Base-by-base conservation (phyloP, 2,888 invertebrate species). In the Choreutis nemorana region DNA sequence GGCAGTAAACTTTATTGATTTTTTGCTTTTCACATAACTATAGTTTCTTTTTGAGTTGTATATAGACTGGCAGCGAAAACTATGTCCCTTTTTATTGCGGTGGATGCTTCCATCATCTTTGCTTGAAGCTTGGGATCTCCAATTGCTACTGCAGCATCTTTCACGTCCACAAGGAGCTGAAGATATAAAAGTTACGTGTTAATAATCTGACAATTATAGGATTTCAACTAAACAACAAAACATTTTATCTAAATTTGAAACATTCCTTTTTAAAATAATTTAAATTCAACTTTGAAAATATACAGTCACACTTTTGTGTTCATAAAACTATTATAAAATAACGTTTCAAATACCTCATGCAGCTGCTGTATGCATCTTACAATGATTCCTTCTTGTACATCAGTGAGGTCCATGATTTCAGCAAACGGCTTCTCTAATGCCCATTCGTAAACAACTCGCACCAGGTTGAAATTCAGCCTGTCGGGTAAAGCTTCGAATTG, bases 41-140 rank as follows among this genome's bases (percentile, higher is more conserved):
- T 46, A 32, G 58, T 49, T 30, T 75, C 78, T 39, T 64, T 66
- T 25, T 67, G 65, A 1, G 75, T 71, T 3, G 94, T 95, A 55
- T 99, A 99, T 24, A 99, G 83, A 66, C 96, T 97, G 15, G 95
- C 96, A 12, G 97, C 94, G 61, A 99, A 99, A 0, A 99, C 98
- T 50, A 99, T 98, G 63, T 98, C 98, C 34, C 99, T 81, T 63
- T 97, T 96, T 39, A 99, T 97, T 23, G 91, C 87, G 2, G 87
- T 86, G 0, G 94, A 94, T 0, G 95, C 94, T 59, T 94, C 93
- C 63, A 96, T 91, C 94, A 98, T 97, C 79, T 97, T 98, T 37
- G 87, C 87, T 50, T 90, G 89, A 2, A 99, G 79, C 7, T 89
- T 88, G 0, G 95, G 92, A 66, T 98, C 94, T 0, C 98, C 98